Evolutionary conservation across 2,888 invertebrate species (phyloP).

Genomic region (Chelonus formosanus): DNA sequence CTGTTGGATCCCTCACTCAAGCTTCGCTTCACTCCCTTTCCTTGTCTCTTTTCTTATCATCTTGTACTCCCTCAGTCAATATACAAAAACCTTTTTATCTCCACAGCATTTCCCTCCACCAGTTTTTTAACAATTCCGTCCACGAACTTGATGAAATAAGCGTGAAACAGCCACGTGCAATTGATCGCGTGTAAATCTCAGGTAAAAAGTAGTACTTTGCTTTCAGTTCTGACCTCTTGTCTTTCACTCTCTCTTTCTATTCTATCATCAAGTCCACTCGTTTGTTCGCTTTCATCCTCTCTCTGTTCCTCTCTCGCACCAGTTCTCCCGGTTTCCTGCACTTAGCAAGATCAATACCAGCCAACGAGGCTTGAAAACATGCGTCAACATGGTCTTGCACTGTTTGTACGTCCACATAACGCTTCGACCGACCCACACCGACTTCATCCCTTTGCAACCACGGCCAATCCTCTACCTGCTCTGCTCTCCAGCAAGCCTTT

Average conservation of each 20-base stretch:
- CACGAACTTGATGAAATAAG: too few relatives aligned
- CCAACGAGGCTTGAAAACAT: constrained; percentile 72
- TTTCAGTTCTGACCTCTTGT: constrained; percentile 16
- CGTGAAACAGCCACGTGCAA: too few relatives aligned
- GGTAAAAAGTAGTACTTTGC: background rate
- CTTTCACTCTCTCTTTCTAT: constrained; percentile 32
- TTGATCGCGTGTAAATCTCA: too few relatives aligned
- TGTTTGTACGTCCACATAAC: constrained; percentile 67
- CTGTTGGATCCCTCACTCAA: constrained; percentile 57
- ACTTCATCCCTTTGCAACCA: constrained; percentile 27
- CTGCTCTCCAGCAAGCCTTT: constrained; percentile 33
- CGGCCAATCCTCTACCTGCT: constrained; percentile 40
- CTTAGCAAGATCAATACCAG: constrained; percentile 70
- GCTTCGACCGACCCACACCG: constrained; percentile 51
- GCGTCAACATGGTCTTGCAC: constrained; percentile 69
- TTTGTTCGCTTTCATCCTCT: constrained; percentile 38
- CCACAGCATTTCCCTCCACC: constrained; percentile 8
- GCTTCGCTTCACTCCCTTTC: constrained; percentile 35
- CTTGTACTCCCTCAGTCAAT: constrained; percentile 14
- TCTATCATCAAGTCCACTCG: constrained; percentile 41
- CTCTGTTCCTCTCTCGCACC: constrained; percentile 36
- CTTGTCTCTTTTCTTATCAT: constrained; percentile 21
- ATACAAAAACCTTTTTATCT: background rate
- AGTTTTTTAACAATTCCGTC: too few relatives aligned
- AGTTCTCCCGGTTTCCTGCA: constrained; percentile 58